Conservation (phyloP, 2,113 vertebrate genomes). For the Neofelis nebulosa region DNA sequence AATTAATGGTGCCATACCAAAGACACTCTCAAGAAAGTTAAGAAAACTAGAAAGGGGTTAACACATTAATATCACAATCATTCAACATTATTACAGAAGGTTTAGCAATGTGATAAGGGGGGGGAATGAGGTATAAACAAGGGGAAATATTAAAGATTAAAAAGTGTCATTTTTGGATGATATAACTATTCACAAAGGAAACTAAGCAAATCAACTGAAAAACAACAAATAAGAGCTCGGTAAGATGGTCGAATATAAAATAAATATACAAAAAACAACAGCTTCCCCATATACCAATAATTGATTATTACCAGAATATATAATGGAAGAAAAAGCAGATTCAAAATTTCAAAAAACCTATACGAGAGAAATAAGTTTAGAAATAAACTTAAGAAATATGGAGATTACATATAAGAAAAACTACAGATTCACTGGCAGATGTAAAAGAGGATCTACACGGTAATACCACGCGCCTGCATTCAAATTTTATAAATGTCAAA, state of each 20-base stretch:
- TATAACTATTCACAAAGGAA: conserved; percentile 74
- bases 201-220: conserved; percentile 59
- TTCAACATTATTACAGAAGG: conserved; percentile 18
- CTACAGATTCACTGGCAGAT: neutral
- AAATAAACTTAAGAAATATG: conserved; percentile 7
- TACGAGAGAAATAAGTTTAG: neutral
- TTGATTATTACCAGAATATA: conserved; percentile 13
- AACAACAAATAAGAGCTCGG: conserved; percentile 27
- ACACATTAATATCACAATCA: conserved; percentile 17
- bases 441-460: neutral
- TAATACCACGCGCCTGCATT: neutral
- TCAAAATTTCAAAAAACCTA: neutral
- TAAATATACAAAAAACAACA: conserved; percentile 21
- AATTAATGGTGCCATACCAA: neutral
- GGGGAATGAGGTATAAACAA: conserved; percentile 21
- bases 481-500: neutral
- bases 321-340: conserved; percentile 44
- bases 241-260: conserved; percentile 40
- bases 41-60: neutral
- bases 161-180: conserved; percentile 66
- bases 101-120: neutral
- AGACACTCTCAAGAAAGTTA: conserved; percentile 23
- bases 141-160: conserved; percentile 26
- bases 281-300: neutral
- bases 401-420: neutral